Conservation (phyloP, 2,113 vertebrate genomes). For the Pagrus major region DNA sequence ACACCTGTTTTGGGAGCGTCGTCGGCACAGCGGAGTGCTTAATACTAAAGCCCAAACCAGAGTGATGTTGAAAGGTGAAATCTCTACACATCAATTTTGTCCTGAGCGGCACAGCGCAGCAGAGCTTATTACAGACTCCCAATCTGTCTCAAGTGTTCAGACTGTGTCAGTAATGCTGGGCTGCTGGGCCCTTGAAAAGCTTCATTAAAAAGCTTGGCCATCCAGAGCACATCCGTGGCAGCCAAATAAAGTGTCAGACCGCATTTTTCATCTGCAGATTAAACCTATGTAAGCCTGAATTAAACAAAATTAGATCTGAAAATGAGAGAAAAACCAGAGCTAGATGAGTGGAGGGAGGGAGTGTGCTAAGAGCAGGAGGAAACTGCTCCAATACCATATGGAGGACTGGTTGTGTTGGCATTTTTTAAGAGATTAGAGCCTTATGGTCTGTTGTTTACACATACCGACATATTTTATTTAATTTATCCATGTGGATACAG, state of each 20-base stretch:
- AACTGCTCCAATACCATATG: conserved; percentile 40
- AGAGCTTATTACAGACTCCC: conserved; percentile 76
- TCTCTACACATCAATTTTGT: conserved; percentile 75
- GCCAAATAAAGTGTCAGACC: conserved; percentile 81
- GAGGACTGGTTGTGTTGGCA: conserved; percentile 34
- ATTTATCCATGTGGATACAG: conserved; percentile 37
- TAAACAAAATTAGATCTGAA: conserved; percentile 78
- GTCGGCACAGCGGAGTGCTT: conserved; percentile 50
- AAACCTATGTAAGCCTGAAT: conserved; percentile 77
- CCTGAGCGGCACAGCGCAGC: conserved; percentile 66
- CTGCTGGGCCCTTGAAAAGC: conserved; percentile 63
- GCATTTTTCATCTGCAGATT: conserved; percentile 80
- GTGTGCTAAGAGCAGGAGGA: conserved; percentile 29
- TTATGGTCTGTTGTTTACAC: conserved; percentile 48
- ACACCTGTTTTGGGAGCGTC: conserved; percentile 69
- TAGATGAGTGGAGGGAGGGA: conserved; percentile 55
- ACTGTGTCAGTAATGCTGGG: conserved; percentile 61
- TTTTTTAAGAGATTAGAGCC: conserved; percentile 46
- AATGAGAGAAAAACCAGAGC: conserved; percentile 73
- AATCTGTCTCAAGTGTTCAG: conserved; percentile 78
- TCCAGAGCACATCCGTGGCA: conserved; percentile 68
- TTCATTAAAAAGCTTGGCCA: conserved; percentile 79
- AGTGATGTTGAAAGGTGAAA: conserved; percentile 74
- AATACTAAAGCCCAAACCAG: conserved; percentile 57
- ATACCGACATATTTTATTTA: conserved; percentile 42